Evolutionary conservation across 2,113 vertebrate species (phyloP).

Genomic region (Copsychus sechellarum): DNA sequence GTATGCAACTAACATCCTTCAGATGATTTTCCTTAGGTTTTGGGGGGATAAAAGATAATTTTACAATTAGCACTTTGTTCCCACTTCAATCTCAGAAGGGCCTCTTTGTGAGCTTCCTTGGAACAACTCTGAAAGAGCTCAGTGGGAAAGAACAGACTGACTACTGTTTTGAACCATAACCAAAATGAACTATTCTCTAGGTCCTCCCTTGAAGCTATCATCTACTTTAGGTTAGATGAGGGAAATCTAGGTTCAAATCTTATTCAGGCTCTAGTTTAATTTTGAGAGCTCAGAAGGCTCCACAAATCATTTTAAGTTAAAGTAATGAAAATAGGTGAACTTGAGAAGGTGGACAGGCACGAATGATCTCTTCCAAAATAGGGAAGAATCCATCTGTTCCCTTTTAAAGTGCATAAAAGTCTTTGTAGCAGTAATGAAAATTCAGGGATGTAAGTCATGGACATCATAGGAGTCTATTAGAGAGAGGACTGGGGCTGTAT

Average conservation of each 20-base stretch:
- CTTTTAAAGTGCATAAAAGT: constrained; percentile 57
- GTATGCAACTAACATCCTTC: constrained; percentile 60
- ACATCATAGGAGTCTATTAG: constrained; percentile 61
- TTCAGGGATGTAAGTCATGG: constrained; percentile 67
- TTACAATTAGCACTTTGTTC: constrained; percentile 71
- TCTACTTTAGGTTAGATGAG: constrained; percentile 43
- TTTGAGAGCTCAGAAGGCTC: constrained; percentile 59
- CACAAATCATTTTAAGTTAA: constrained; percentile 62
- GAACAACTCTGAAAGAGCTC: constrained; percentile 56
- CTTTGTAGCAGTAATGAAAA: constrained; percentile 66
- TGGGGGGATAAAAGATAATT: constrained; percentile 39
- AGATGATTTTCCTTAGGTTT: constrained; percentile 56
- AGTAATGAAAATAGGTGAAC: constrained; percentile 66
- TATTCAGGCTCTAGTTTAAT: constrained; percentile 57
- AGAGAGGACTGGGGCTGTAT: constrained; percentile 33
- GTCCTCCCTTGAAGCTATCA: constrained; percentile 53
- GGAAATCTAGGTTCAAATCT: constrained; percentile 64
- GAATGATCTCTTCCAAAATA: constrained; percentile 56
- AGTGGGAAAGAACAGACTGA: constrained; percentile 47
- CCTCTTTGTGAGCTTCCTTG: constrained; percentile 56
- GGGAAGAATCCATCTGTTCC: constrained; percentile 65
- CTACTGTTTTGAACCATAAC: constrained; percentile 61
- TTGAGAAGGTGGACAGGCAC: constrained; percentile 65
- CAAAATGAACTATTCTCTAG: constrained; percentile 62
- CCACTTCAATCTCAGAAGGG: constrained; percentile 50